These are phyloP conservation scores for Drosophila nr. perissopoda DNA, from an alignment of 2,888 invertebrate genomes.

Conservation along the genomic window DNA sequence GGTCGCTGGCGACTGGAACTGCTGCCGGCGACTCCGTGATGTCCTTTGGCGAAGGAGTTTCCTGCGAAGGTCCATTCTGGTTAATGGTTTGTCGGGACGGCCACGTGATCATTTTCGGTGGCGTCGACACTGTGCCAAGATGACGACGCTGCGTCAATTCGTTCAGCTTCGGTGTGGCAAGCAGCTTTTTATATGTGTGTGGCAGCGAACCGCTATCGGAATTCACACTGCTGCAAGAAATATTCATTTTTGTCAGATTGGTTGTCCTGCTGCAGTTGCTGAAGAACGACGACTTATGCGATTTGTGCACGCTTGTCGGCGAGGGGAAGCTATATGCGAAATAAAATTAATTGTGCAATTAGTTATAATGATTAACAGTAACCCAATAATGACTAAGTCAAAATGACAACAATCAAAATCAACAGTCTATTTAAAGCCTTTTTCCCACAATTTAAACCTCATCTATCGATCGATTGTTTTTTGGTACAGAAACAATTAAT, in stretches of 20 bases:
- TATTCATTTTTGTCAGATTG: not conserved
- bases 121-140: slow-evolving; percentile 2
- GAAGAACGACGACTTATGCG: slow-evolving; percentile 43
- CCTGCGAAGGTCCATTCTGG: slow-evolving; percentile 8
- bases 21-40: slow-evolving; percentile 10
- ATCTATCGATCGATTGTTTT: not conserved
- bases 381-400: not conserved
- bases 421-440: not conserved
- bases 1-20: slow-evolving; percentile 16
- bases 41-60: not conserved
- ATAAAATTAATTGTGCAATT: slow-evolving; percentile 14
- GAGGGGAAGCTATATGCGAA: slow-evolving; percentile 78
- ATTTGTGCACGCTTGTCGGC: slow-evolving; percentile 72
- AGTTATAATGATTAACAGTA: not conserved
- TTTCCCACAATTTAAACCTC: not conserved
- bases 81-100: not conserved
- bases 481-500: too few species aligned
- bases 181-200: slow-evolving; percentile 35
- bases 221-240: slow-evolving; percentile 10
- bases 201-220: slow-evolving; percentile 6
- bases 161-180: slow-evolving; percentile 50
- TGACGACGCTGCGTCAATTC: slow-evolving; percentile 2
- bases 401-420: not conserved
- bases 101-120: slow-evolving; percentile 16
- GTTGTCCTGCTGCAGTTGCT: slow-evolving; percentile 1